phyloP scores from a whole-genome alignment of 2,797 vertebrate genomes.

The Liasis olivaceus region DNA sequence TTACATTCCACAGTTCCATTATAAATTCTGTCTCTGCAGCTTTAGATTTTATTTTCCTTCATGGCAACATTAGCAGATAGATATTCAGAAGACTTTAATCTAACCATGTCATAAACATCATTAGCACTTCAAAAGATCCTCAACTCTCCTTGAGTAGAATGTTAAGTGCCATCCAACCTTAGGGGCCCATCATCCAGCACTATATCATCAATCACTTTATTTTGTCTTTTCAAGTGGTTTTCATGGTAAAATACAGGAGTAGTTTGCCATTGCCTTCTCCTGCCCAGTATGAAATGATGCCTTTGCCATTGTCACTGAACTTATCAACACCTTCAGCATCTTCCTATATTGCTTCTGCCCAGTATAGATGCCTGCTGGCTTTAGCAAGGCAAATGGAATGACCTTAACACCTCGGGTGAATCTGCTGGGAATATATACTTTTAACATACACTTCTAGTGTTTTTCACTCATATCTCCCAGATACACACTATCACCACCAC shows the following conservation, averaged over 20 bases:
- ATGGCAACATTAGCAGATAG: neutral
- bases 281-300: neutral
- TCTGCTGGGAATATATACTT: neutral
- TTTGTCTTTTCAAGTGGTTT: neutral
- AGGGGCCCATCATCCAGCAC: neutral
- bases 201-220: neutral
- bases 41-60: neutral
- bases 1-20: neutral
- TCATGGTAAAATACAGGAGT: neutral
- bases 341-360: neutral
- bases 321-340: neutral
- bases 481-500: neutral
- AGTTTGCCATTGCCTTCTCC: neutral
- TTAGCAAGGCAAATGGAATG: neutral
- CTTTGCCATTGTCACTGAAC: neutral
- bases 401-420: neutral
- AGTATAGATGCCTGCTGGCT: neutral
- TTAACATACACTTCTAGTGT: neutral
- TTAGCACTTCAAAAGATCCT: neutral
- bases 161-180: neutral
- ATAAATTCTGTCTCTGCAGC: neutral
- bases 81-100: neutral
- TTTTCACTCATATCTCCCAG: too few relatives aligned
- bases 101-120: neutral
- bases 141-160: neutral